Evolutionary conservation across 2,113 vertebrate species (phyloP).

Genomic region (Tupaia tana): DNA sequence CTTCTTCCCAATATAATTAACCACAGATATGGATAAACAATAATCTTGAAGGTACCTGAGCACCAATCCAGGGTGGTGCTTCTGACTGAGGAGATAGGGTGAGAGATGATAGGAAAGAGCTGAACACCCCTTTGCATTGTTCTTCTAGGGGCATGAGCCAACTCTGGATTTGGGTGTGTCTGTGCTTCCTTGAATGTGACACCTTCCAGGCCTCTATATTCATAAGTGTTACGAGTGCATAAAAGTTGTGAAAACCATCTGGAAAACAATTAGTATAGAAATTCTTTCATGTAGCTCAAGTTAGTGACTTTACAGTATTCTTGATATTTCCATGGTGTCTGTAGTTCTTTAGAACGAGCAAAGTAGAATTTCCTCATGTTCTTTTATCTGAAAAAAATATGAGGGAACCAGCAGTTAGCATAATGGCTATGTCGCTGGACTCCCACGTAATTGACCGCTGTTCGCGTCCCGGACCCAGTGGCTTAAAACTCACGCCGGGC

Average conservation of each 20-base stretch:
- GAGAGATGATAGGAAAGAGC: neutral
- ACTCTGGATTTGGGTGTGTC: neutral
- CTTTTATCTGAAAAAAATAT: neutral
- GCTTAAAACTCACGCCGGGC: too few relatives aligned
- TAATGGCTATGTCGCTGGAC: too few relatives aligned
- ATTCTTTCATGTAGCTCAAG: neutral
- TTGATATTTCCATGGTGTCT: neutral
- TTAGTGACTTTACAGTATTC: neutral
- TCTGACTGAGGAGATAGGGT: neutral
- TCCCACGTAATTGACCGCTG: too few relatives aligned
- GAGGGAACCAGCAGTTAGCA: too few relatives aligned
- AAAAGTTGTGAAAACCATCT: neutral
- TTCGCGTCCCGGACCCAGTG: too few relatives aligned
- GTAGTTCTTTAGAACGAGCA: neutral
- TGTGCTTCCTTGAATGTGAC: neutral
- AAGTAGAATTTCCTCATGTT: neutral
- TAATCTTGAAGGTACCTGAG: neutral
- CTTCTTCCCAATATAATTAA: neutral
- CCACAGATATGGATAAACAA: neutral
- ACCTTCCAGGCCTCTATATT: neutral
- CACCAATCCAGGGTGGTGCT: neutral
- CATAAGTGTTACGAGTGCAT: neutral
- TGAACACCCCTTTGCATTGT: neutral
- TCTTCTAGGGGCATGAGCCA: neutral
- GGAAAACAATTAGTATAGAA: neutral